phyloP scores from a whole-genome alignment of 2,888 invertebrate genomes.

The Frankliniella intonsa region DNA sequence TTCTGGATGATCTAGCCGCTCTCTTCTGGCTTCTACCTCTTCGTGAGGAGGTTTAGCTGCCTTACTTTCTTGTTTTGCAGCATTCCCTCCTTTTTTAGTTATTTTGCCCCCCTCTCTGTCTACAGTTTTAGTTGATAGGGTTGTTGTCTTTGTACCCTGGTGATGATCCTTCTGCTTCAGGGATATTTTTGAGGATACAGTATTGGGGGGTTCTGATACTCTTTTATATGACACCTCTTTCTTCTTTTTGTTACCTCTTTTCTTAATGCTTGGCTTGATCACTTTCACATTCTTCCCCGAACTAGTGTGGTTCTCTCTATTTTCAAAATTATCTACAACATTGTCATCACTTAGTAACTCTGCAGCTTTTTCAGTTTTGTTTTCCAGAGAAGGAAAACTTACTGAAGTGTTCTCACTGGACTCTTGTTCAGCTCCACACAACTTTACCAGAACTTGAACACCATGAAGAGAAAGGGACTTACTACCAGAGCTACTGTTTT shows the following conservation, averaged over 20 bases:
- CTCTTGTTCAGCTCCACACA: neutral
- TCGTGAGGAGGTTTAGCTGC: neutral
- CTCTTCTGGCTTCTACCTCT: neutral
- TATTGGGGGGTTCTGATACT: neutral
- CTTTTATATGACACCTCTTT: neutral
- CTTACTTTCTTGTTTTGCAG: neutral
- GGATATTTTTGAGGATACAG: neutral
- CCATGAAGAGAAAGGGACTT: neutral
- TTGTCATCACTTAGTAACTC: neutral
- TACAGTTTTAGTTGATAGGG: neutral
- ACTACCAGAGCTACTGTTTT: conserved; percentile 3
- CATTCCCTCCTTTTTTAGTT: neutral
- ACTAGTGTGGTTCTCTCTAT: no score
- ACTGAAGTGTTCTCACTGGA: neutral
- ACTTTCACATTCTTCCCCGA: no score
- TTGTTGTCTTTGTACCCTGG: no score
- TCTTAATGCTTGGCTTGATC: neutral
- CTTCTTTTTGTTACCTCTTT: neutral
- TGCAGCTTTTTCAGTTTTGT: neutral
- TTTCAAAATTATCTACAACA: neutral
- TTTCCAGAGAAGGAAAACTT: neutral
- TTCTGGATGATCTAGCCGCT: neutral
- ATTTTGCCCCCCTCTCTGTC: neutral
- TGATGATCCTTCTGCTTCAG: no score
- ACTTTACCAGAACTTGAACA: neutral